A percentile compares a stretch with the other conserved stretches of the same genome.
These are phyloP conservation scores for Chrysaora quinquecirrha DNA, from an alignment of 30 jellyfish, hydroid and myxozoan genomes.

Conservation along the genomic window DNA sequence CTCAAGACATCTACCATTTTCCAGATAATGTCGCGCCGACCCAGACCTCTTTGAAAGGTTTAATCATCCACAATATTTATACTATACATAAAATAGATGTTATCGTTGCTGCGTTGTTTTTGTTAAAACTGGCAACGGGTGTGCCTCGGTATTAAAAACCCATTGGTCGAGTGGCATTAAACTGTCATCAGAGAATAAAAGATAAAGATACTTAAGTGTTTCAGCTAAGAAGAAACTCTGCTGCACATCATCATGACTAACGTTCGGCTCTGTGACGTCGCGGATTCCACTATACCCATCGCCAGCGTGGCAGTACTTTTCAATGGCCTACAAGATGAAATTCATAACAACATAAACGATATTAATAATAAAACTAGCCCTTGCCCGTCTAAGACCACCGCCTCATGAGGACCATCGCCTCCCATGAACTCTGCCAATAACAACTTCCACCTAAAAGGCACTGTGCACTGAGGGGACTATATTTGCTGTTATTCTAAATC, in stretches of 20 bases:
- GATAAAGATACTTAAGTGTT: slow-evolving; percentile 88
- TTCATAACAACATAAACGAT: not conserved
- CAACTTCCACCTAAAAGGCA: too few relatives aligned
- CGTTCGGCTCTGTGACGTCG: slow-evolving; percentile 85
- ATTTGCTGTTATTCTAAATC: too few relatives aligned
- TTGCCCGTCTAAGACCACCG: too few relatives aligned
- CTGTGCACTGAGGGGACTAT: too few relatives aligned
- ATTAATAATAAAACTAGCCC: too few relatives aligned
- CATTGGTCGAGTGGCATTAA: slow-evolving; percentile 90
- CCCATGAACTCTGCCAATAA: too few relatives aligned
- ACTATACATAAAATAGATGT: too few relatives aligned
- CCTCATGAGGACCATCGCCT: too few relatives aligned
- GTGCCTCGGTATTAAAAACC: slow-evolving; percentile 99
- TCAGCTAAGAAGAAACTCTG: slow-evolving; percentile 98
- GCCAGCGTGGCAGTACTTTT: slow-evolving; percentile 95
- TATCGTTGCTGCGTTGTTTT: slow-evolving; percentile 51
- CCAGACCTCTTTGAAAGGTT: too few relatives aligned
- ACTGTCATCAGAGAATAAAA: slow-evolving; percentile 91
- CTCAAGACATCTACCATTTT: too few relatives aligned
- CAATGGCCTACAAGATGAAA: slow-evolving; percentile 81
- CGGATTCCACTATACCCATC: slow-evolving; percentile 98
- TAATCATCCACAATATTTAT: too few relatives aligned
- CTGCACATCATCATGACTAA: slow-evolving; percentile 96
- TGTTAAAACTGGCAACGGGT: slow-evolving; percentile 93
- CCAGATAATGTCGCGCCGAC: too few relatives aligned